These are phyloP conservation scores for Egretta garzetta DNA, from an alignment of 2,113 vertebrate genomes.

Conservation along the genomic window DNA sequence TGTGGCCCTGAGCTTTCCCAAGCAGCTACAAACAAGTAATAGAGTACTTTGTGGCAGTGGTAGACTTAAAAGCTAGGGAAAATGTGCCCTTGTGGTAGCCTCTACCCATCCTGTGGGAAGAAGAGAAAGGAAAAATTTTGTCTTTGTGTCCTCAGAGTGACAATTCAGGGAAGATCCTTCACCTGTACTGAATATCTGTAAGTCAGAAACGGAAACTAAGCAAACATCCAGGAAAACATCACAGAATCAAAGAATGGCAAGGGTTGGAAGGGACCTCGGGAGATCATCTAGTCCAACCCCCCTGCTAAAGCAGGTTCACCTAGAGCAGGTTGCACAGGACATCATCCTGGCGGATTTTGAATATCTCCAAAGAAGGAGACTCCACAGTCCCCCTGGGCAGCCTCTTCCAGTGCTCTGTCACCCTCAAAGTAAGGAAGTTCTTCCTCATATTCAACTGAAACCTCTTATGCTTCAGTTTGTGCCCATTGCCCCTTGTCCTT, in stretches of 20 bases:
- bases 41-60: background rate
- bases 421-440: too few relatives aligned
- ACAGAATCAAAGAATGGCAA: too few relatives aligned
- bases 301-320: too few relatives aligned
- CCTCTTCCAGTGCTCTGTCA: too few relatives aligned
- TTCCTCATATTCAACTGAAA: too few relatives aligned
- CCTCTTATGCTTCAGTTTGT: too few relatives aligned
- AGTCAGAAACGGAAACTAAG: background rate
- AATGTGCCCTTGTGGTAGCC: background rate
- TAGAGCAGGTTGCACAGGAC: too few relatives aligned
- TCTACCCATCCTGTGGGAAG: background rate
- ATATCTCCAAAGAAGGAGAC: too few relatives aligned
- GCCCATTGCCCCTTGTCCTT: background rate
- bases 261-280: too few relatives aligned
- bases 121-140: background rate
- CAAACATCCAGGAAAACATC: background rate
- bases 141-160: background rate
- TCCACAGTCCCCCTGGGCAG: too few relatives aligned
- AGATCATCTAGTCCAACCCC: too few relatives aligned
- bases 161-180: background rate
- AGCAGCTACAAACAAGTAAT: background rate
- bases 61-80: background rate
- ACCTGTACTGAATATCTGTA: background rate
- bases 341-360: too few relatives aligned
- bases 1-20: background rate